These are phyloP conservation scores for Caretta caretta DNA, from an alignment of 2,113 vertebrate genomes.

Conservation along the genomic window DNA sequence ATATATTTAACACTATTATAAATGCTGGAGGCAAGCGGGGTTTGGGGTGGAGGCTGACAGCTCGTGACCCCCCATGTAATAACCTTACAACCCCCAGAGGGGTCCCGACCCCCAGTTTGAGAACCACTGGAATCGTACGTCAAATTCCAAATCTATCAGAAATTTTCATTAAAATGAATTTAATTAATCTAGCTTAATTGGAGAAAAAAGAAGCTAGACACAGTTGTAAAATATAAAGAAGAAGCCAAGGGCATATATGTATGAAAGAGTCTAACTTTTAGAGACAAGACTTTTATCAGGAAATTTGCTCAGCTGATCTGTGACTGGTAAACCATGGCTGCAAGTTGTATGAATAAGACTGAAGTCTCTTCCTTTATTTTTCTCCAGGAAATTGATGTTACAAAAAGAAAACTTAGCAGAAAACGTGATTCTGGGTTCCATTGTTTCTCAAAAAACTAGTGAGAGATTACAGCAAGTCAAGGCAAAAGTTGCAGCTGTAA, in stretches of 20 bases:
- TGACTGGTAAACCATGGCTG: background rate
- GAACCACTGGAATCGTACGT: background rate
- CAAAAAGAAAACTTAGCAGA: constrained; percentile 54
- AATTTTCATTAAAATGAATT: constrained; percentile 8
- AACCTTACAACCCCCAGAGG: too few species aligned
- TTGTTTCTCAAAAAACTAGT: constrained; percentile 47
- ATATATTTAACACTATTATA: too few species aligned
- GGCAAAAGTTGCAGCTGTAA: constrained; percentile 48
- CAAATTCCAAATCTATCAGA: constrained; percentile 2
- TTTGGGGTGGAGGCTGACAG: too few species aligned
- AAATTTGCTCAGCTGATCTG: background rate
- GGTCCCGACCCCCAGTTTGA: too few species aligned
- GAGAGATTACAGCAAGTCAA: constrained; percentile 50
- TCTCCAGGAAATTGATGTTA: constrained; percentile 42
- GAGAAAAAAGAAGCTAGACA: background rate
- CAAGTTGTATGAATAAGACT: background rate
- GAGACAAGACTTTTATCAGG: background rate
- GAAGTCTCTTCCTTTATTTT: constrained; percentile 9
- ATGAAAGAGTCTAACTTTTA: background rate
- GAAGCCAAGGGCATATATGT: background rate
- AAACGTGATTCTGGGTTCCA: constrained; percentile 45
- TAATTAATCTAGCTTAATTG: background rate
- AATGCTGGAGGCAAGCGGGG: too few species aligned
- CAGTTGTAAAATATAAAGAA: background rate
- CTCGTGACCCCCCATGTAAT: too few species aligned